Base-by-base conservation (phyloP, 2,888 invertebrate species). In the Diloba caeruleocephala region DNA sequence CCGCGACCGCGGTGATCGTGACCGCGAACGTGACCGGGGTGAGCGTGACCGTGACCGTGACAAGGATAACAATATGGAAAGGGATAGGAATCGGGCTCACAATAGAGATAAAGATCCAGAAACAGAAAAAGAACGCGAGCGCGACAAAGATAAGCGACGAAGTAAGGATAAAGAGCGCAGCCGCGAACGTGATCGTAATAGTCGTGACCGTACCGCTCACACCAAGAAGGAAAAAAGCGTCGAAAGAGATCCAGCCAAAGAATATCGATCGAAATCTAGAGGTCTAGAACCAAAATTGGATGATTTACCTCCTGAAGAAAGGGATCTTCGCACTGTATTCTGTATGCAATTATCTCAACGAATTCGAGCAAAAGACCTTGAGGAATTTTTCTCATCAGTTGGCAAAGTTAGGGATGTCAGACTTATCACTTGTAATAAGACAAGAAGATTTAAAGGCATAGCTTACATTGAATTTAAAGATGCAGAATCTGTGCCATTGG, bases 381-480 rank as follows among this genome's bases (percentile, higher is more conserved):
- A 99, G 91, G 99, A 99, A 89, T 99, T 99, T 89, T 99, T 99
- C 89, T 98, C 98, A 19, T 97, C 99, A 57, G 99, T 99, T 54
- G 99, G 99, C 33, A 99, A 99, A 95, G 99, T 99, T 52, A 96
- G 98, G 74, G 99, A 99, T 94, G 99, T 99, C 13, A 95, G 99
- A 78, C 96, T 99, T 74, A 99, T 99, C 52, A 99, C 99, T 49
- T 99, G 99, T 90, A 99, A 99, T 90, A 99, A 99, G 90, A 99
- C 99, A 0, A 96, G 99, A 81, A 94, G 99, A 69, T 99, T 99
- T 81, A 99, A 99, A 92, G 99, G 99, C 34, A 99, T 99, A 76
- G 98, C 99, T n/a, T 99, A 99, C 84, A 98, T 99, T 55, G 99
- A 99, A 92, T 99, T 99, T 85, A 97, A 97, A 88, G 99, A 99